Base-by-base conservation (phyloP, 2,113 vertebrate genomes). In the Ahaetulla prasina region DNA sequence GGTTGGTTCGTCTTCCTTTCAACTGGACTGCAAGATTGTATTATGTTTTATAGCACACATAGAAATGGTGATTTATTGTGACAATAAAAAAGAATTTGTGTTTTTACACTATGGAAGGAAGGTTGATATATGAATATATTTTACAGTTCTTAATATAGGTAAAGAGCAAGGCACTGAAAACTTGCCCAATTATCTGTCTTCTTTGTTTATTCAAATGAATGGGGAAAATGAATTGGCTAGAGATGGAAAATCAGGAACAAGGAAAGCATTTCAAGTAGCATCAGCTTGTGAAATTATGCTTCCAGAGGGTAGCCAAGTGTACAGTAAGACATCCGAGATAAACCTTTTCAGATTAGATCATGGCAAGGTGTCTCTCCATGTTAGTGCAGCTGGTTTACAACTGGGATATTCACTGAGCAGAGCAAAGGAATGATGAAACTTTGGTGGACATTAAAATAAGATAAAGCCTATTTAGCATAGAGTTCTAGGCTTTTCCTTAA, bases 21-120 rank as follows among this genome's bases (percentile, higher is more conserved):
- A 96, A 96, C 97, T 97, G 96, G 85, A 97, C 94, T 97, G 93
- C 91, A 96, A 96, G 95, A 97, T 96, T 96, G 86, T 94, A 97
- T 97, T 96, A 96, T 96, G 88, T 95, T 96, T 94, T 95, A 97
- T 97, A 95, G 92, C 94, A 95, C 92, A 95, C 96, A 97, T 95
- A 93, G 96, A 97, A 97, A 90, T 91, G 94, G 96, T 96, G 97
- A 97, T 89, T 94, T 97, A 96, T 97, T 97, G 91, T 97, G 97
- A 98, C 97, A 98, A 97, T 96, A 95, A 96, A 96, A 94, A 97
- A 96, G n/a, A 96, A 93, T 95, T 97, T 94, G 92, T 96, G 96
- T 97, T 97, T 97, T 97, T 97, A 95, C 92, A 92, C 95, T 94
- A 92, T 91, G 9, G 53, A 95, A 96, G 80, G 25, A 96, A 95